A percentile compares a stretch with the other conserved stretches of the same genome.
phyloP scores from a whole-genome alignment of 2,113 vertebrate species.

The Osmerus eperlanus region DNA sequence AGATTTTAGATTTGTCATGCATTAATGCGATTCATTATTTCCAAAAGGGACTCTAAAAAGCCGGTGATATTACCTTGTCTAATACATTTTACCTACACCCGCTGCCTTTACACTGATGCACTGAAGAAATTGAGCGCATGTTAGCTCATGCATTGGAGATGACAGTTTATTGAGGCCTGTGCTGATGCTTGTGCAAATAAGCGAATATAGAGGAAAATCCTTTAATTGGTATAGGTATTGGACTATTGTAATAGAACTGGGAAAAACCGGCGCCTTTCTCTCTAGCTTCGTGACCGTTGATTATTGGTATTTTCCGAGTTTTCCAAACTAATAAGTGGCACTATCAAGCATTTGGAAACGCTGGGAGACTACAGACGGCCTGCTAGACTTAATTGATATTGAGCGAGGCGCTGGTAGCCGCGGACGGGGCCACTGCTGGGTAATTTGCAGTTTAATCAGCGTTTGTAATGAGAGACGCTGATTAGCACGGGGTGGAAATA shows the following conservation, averaged over 20 bases:
- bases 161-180: conserved; percentile 7
- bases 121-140: conserved; percentile 25
- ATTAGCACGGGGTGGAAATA: conserved; percentile 99
- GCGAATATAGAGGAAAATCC: conserved; percentile 33
- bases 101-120: conserved; percentile 43
- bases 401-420: conserved; percentile 92
- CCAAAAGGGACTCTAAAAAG: conserved; percentile 72
- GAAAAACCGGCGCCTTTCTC: conserved; percentile 40
- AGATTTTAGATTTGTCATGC: conserved; percentile 77
- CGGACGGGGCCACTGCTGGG: conserved; percentile 96
- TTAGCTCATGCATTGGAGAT: conserved; percentile 5
- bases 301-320: conserved; percentile 99
- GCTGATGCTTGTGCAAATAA: not conserved
- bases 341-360: conserved; percentile 94
- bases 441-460: conserved; percentile 99
- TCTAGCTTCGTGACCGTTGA: conserved; percentile 78
- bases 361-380: conserved; percentile 90
- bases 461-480: conserved; percentile 99
- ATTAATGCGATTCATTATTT: conserved; percentile 82
- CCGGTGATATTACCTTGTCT: conserved; percentile 72
- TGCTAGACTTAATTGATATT: conserved; percentile 98
- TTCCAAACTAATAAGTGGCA: conserved; percentile 99
- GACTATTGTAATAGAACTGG: conserved; percentile 37
- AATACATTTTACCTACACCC: conserved; percentile 63
- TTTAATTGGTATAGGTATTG: not conserved